Evolutionary conservation across 2,888 invertebrate species (phyloP).

Genomic region (Elegia similella): DNA sequence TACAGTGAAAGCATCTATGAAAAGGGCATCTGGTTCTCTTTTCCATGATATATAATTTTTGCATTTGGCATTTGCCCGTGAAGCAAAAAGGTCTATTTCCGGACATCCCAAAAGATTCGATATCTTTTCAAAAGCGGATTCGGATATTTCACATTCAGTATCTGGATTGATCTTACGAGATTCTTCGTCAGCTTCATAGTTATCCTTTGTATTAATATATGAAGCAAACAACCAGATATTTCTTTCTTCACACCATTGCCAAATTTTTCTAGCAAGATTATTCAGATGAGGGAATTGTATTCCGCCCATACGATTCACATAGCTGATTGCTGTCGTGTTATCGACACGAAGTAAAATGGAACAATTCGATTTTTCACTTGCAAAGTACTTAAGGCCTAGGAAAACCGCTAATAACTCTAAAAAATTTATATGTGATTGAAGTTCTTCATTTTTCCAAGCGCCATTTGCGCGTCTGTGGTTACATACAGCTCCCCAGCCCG

Average conservation of each 20-base stretch:
- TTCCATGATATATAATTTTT: background rate
- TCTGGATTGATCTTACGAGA: background rate
- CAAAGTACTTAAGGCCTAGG: no score
- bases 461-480: no score
- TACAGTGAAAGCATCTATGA: background rate
- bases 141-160: background rate
- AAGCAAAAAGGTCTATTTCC: background rate
- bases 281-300: background rate
- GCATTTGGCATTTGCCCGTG: background rate
- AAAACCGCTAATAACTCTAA: no score
- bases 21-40: background rate
- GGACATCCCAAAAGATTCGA: background rate
- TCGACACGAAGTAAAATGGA: no score
- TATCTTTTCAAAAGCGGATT: background rate
- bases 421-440: no score
- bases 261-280: background rate
- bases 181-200: background rate
- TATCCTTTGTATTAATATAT: conserved; percentile 1
- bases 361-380: no score
- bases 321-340: no score
- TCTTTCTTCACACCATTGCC: background rate
- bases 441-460: no score
- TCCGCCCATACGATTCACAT: no score
- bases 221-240: background rate
- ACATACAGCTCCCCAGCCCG: no score